These are phyloP conservation scores for Cataglyphis rosenhaueri DNA, from an alignment of 2,888 invertebrate genomes.

Conservation along the genomic window DNA sequence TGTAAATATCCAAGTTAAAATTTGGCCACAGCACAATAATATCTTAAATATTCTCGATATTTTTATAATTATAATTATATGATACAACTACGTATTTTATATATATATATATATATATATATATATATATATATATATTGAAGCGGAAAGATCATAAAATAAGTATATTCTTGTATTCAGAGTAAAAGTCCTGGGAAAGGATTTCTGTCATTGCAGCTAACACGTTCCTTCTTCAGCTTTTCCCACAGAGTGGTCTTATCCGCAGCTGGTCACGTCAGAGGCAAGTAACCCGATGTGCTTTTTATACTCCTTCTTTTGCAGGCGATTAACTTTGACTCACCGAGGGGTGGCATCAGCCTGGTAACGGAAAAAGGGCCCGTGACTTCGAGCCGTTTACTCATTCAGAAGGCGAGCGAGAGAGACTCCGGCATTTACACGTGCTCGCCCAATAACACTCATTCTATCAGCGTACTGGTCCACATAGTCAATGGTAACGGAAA, in stretches of 20 bases:
- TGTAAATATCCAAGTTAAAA: neutral
- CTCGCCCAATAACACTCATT: conserved; percentile 93
- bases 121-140: neutral
- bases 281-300: conserved; percentile 52
- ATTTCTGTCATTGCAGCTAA: conserved; percentile 33
- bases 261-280: conserved; percentile 41
- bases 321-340: conserved; percentile 96
- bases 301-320: conserved; percentile 84
- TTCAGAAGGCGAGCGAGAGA: conserved; percentile 92
- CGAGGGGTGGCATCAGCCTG: conserved; percentile 94
- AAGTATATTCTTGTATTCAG: neutral
- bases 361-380: conserved; percentile 94
- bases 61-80: neutral
- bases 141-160: neutral
- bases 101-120: conserved; percentile 20
- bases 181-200: conserved; percentile 29
- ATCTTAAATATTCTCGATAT: neutral
- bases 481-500: conserved; percentile 92
- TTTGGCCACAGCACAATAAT: neutral
- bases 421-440: conserved; percentile 95
- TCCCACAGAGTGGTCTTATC: conserved; percentile 31
- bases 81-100: neutral
- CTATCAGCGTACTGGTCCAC: conserved; percentile 92
- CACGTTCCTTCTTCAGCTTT: conserved; percentile 27
- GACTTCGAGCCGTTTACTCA: conserved; percentile 93